Conservation (phyloP, 2,797 vertebrate species). For the Eulemur albifrons region DNA sequence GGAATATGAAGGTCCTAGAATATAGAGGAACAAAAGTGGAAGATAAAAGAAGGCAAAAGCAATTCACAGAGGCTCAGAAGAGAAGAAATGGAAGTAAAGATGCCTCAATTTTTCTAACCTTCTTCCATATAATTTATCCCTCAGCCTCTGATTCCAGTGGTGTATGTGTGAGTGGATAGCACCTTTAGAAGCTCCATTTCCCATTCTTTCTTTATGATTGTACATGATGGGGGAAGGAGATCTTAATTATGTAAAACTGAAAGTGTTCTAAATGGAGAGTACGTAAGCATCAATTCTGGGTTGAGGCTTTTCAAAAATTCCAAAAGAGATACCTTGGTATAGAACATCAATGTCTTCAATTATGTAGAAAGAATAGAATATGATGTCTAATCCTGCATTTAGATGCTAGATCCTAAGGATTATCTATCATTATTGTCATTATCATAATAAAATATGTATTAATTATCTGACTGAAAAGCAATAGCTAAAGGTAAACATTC, state of each 20-base stretch:
- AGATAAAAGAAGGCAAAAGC: neutral
- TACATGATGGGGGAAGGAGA: neutral
- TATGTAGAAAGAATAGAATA: conserved; percentile 20
- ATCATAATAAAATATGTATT: conserved; percentile 54
- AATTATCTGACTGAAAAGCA: conserved; percentile 48
- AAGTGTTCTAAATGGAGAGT: neutral
- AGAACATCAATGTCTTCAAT: conserved; percentile 48
- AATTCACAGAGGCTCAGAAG: neutral
- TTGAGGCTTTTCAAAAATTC: conserved; percentile 43
- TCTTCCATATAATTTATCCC: neutral
- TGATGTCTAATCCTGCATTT: conserved; percentile 8
- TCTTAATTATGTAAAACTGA: neutral
- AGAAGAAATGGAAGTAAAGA: neutral
- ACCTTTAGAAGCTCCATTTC: neutral
- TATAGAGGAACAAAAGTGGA: neutral
- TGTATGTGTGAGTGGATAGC: neutral
- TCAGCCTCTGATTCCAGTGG: neutral
- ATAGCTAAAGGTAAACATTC: conserved; percentile 51
- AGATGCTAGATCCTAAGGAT: neutral
- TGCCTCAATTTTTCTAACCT: neutral
- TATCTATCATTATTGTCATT: neutral
- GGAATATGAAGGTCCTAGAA: neutral
- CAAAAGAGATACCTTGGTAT: conserved; percentile 27
- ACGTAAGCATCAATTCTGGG: neutral
- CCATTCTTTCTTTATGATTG: neutral